Base-by-base conservation (phyloP, 2,888 invertebrate species). In the Cerceris ruficornis region DNA sequence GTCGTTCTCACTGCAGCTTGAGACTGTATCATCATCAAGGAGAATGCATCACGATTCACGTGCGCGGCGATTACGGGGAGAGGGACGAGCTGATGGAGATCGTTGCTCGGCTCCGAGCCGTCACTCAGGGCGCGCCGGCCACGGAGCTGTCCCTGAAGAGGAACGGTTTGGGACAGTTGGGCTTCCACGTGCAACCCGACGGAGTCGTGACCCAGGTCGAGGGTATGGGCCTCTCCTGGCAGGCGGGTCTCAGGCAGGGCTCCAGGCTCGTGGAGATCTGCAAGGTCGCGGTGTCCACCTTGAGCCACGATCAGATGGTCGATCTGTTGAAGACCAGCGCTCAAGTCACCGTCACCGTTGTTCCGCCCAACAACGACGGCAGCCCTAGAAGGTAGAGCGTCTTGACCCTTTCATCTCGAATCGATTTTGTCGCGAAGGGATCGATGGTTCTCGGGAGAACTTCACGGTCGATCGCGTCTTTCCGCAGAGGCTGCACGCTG, bases 181-280 rank as follows among this genome's bases (percentile, higher is more conserved):
- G 98, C 13, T 97, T 97, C 92, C 97, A 97, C 92, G 97, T 98
- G 50, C 98, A 98, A 89, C 97, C 97, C 14, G 98, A 98, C 92
- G 98, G 98, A 4, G 95, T 98, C 39, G 98, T 98, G 43, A 98
- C 98, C 4, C 96, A 98, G 88, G 98, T 98, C n/a, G 98, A 98
- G 91, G 94, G 93, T 86, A 93, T 94, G 91, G 95, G 95, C 41
- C 93, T 93, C 49, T 96, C 96, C 43, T 95, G 95, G 93, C 95
- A 95, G 73, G 97, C 97, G 1, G 98, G 98, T n/a, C 94, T 99
- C 60, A 93, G 97, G 60, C 97, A 97, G 91, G 98, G 98, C 75
- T 97, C 97, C 65, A 94, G 98, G 14, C 94, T 99, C 81, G 97
- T 98, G 2, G 98, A 99, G 93, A 97, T 97, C 86, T 97, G 97